Base-by-base conservation (phyloP, 2,888 invertebrate genomes). In the Drosophila siamana region DNA sequence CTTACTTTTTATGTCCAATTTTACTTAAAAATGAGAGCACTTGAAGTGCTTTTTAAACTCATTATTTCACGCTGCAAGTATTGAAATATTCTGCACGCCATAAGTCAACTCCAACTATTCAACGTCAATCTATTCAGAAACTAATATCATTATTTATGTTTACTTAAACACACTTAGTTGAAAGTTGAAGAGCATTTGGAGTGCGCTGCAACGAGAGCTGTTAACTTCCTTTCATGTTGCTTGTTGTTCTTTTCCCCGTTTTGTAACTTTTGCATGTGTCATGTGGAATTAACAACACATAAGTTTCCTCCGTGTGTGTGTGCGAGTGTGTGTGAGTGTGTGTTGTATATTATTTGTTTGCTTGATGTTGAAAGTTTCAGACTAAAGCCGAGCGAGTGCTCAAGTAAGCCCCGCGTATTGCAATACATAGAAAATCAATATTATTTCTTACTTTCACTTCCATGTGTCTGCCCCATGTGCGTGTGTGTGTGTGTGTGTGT, bases 341-440 rank as follows among this genome's bases (percentile, higher is more conserved):
- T 41, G 33, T 40, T 52, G 48, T 63, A 30, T 61, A 15, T 60
- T 59, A 52, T 60, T 73, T 76, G 56, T 41, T 70, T 65, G 55
- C 55, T 51, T 64, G 51, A 56, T 65, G 44, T 61, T 61, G 51
- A 75, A 76, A 64, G 55, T 43, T 70, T 38, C 51, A 47, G 71
- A 44, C 59, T 40, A 36, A 36, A 16, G 28, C 54, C 26, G 33
- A 38, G 36, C 30, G 50, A 26, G 26, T 52, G 24, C 44, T 24
- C 7, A n/a, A 47, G 33, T 55, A 30, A n/a, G n/a, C n/a, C 7
- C n/a, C 15, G 50, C 46, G 59, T 55, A 61, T 48, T 78, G 69
- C 75, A 68, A 78, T 61, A 55, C 68, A 70, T 57, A 77, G 80
- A 80, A 81, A 81, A 81, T 81, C 80, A 86, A 81, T 81, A 86